Evolutionary conservation across 2,888 invertebrate species (phyloP), one percentile per base, ranked within the genome.

Genomic region (Allophyes oxyacanthae): DNA sequence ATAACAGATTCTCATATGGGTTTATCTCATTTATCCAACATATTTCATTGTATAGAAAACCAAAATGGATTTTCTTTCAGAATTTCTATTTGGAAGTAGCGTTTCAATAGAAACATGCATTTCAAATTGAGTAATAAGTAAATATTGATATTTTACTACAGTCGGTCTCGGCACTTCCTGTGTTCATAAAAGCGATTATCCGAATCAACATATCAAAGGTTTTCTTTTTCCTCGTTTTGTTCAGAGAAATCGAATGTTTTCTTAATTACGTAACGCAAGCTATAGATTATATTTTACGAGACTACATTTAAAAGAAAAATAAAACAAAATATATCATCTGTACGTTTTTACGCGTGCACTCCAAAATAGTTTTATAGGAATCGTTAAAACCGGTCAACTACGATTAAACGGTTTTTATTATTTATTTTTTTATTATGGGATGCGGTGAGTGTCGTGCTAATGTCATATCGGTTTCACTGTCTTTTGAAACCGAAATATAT

Each of bases 321-420:
- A 58, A 50, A 56, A 56, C 52, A 51, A 64, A 54, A 53, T 48
- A 62, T 55, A 60, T 58, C 62, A 62, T 68, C 54, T 59, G 58
- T 61, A 65, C 60, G 33, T 25, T 63, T 63, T 68, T 61, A 64
- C 44, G 69, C 51, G 56, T 77, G 79, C 64, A 72, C 57, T 72
- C 79, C 37, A 73, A 87, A 88, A 88, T 88, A 88, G 86, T 83
- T 89, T 88, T 82, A 84, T 84, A 69, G 65, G 62, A 57, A 69
- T 72, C 73, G 73, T 76, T 76, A 80, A 80, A 76, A 71, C 70
- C 46, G 32, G 54, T 59, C 64, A 60, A 61, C 62, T 53, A 60
- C 58, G 48, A 69, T 62, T 42, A 62, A 64, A 56, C 53, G 41
- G 61, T 65, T 69, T 67, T 61, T 43, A 56, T 60, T 57, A 44